Evolutionary conservation across 1,140 invertebrate genomes (phyloP), one percentile per base, ranked within the genome.

Genomic region (Drosophila suzukii): DNA sequence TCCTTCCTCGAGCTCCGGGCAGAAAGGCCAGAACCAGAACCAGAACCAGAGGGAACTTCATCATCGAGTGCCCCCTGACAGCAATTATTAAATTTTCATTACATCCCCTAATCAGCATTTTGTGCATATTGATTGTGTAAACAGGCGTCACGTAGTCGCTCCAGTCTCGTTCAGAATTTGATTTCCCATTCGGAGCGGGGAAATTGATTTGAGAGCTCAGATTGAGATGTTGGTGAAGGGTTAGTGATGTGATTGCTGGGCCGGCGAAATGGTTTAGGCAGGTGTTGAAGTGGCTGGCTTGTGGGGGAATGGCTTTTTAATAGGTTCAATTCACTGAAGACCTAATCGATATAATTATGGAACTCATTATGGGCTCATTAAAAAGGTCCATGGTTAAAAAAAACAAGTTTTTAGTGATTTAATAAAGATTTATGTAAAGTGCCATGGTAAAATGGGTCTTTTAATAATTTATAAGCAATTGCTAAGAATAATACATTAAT

Each of bases 11-110:
- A 63, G 27, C 27, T n/a, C 13, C n/a, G 17, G 43, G 20, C 20
- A 20, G 20, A 20, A 20, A 20, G 20, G 20, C 20, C 20, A 20
- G 20, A 20, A 20, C 20, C 20, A 20, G 20, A 20, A 20, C 20
- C 20, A 20, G 20, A 30, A 49, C 36, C 49, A 39, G 27, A 43
- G 41, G 38, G 32, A 80, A 60, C 59, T 65, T 76, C 72, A 58
- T 78, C 54, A 78, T 80, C 65, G 79, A 75, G 74, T 76, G 65
- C 67, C 79, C 67, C 77, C 67, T 68, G 67, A 72, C 78, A 76
- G 78, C 80, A 91, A 91, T 91, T 91, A 91, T 91, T 91, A 91
- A 88, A 91, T 91, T 88, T 91, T 91, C 88, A 91, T 91, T 91
- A 91, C 88, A 91, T 91, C 88, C 88, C 88, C 80, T 91, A 91